phyloP scores from a whole-genome alignment of 2,888 invertebrate genomes.

The Xestia xanthographa region DNA sequence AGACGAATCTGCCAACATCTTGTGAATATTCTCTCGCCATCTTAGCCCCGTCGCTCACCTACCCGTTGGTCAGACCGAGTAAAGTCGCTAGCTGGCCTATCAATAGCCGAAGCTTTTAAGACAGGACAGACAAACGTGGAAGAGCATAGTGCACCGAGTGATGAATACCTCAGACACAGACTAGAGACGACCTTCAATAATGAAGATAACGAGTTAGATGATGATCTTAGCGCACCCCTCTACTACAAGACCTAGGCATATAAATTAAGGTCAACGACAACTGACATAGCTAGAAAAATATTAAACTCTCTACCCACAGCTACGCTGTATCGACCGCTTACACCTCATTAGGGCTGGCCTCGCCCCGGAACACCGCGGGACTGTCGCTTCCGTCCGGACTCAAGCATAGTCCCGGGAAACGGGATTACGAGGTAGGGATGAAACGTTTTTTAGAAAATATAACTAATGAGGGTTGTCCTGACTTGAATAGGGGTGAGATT shows the following conservation, averaged over 20 bases:
- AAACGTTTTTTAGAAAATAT: conserved; percentile 33
- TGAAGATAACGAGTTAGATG: too few relatives aligned
- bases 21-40: too few relatives aligned
- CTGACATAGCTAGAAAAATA: conserved; percentile 19
- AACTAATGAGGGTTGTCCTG: conserved; percentile 33
- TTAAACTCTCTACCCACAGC: background rate
- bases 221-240: too few relatives aligned
- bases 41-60: too few relatives aligned
- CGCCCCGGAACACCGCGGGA: conserved; percentile 55
- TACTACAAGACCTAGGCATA: background rate
- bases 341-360: conserved; percentile 60
- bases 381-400: conserved; percentile 55
- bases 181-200: too few relatives aligned
- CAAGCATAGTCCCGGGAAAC: conserved; percentile 50
- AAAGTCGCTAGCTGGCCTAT: too few relatives aligned
- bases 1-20: too few relatives aligned
- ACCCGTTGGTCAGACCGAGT: too few relatives aligned
- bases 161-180: too few relatives aligned
- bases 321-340: conserved; percentile 50
- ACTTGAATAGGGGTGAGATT: background rate
- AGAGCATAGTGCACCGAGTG: too few relatives aligned
- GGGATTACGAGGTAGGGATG: conserved; percentile 44
- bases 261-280: conserved; percentile 38
- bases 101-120: too few relatives aligned
- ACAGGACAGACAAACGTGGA: too few relatives aligned